Evolutionary conservation across 1,140 invertebrate species (phyloP), one percentile per base, ranked within the genome.

Genomic region (Odontomachus brunneus): DNA sequence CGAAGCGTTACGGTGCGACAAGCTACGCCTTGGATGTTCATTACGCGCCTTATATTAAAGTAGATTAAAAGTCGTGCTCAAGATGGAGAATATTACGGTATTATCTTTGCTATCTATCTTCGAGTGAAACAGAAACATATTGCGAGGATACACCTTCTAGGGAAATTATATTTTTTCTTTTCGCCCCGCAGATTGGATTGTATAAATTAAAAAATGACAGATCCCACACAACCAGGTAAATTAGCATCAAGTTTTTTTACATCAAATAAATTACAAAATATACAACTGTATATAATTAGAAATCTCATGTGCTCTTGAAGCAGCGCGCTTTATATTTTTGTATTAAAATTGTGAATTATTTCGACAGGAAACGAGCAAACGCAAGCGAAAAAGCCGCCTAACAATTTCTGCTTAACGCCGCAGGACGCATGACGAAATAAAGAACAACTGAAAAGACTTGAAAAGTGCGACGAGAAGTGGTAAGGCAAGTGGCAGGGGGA

Each of bases 1-100:
- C 88, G 80, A 88, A 86, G 83, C 85, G 86, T 82, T 78, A 72
- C 78, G 83, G 48, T 66, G 66, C 78, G 67, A 84, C 80, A 84
- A 67, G 67, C 78, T 44, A 57, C 44, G 53, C 69, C 78, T 57
- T 69, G 60, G 19, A 82, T 60, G 78, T 29, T 74, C 55, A 82
- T 82, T 74, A 69, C 48, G 22, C 24, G 29, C 26, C 26, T 74
- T 49, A 62, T 82, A 72, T 71, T 57, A 63, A 60, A 19, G 26
- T 55, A 51, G 24, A 19, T 57, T n/a, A 59, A 59, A 44, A 82
- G 49, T 74, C 57, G 38, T 48, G 53, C 15, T 74, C 38, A 71
- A 82, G 74, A 82, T 74, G 78, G 19, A 60, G 53, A 73, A 74
- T 63, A 74, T 73, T 48, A 83, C 51, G 62, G 71, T 66, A 49